Evolutionary conservation across 2,113 vertebrate genomes (phyloP), one percentile per base, ranked within the genome.

Genomic region (Pogonocichla stellata): DNA sequence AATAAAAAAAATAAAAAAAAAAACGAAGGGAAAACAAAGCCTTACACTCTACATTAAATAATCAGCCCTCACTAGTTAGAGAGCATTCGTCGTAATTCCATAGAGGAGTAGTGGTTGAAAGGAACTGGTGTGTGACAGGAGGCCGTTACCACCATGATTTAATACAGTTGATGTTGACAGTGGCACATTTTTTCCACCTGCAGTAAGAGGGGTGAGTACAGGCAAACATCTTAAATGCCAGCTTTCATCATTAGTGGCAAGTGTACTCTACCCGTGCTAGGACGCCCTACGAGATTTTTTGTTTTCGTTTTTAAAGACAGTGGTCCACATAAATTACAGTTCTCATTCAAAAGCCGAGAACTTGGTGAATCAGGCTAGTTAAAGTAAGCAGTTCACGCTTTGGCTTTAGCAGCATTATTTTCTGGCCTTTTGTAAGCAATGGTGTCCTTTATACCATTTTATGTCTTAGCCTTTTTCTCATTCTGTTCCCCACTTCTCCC

Each of bases 41-140:
- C 26, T 67, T 47, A 2, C 5, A 0, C 5, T 54, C 7, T 28
- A 4, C 9, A 0, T 58, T 40, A 36, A 28, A 43, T 43, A 31
- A 7, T 40, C 28, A 65, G 1, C 50, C 23, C 3, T 47, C 31
- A 33, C 2, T 6, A n/a, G 4, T 12, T 79, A 47, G 9, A 54
- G 80, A 58, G 19, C 28, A 24, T 67, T 57, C 9, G 9, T 42
- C 10, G 16, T 42, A 13, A 9, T 53, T 73, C 25, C 19, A 1
- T 25, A 14, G 14, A 25, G 5, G 14, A 28, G 5, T 5, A 34
- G 34, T 25, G 8, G 13, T 65, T 60, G 31, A 38, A 36, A 58
- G 18, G n/a, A 78, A 4, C 14, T 36, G 14, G 4, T 23, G 3
- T 34, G 20, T 81, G 56, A 42, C 48, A 33, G 19, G 4, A 58